Conservation (phyloP, 2,113 vertebrate genomes). For the Chinchilla lanigera region DNA sequence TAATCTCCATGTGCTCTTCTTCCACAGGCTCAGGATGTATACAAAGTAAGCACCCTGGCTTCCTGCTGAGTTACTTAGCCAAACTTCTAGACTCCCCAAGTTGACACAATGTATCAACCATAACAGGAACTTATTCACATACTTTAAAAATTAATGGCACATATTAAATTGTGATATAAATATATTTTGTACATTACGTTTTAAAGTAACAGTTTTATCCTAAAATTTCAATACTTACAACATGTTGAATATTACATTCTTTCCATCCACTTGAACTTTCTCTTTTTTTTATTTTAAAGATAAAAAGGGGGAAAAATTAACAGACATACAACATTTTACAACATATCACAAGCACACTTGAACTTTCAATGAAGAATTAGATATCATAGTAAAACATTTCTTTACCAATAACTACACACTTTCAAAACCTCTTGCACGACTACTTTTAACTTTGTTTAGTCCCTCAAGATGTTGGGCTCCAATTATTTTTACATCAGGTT, state of each 20-base stretch:
- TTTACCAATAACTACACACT: not conserved
- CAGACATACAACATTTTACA: no score
- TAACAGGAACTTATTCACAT: not conserved
- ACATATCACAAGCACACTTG: no score
- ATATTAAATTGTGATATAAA: not conserved
- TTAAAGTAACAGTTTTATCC: not conserved
- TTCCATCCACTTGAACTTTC: not conserved
- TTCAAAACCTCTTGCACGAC: not conserved
- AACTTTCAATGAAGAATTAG: not conserved
- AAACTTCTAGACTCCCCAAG: no score
- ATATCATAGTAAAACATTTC: not conserved
- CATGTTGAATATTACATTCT: not conserved
- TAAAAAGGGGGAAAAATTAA: no score
- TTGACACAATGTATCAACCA: no score
- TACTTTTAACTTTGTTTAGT: not conserved
- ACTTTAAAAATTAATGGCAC: not conserved
- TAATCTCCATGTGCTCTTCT: no score
- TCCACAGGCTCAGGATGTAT: no score
- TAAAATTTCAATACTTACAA: not conserved
- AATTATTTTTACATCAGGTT: not conserved
- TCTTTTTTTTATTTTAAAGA: no score
- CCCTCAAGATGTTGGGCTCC: not conserved
- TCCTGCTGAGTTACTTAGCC: no score
- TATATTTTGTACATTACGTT: not conserved
- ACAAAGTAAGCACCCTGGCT: no score